These are phyloP conservation scores for Brenthis ino DNA, from an alignment of 2,888 invertebrate genomes.

Conservation along the genomic window DNA sequence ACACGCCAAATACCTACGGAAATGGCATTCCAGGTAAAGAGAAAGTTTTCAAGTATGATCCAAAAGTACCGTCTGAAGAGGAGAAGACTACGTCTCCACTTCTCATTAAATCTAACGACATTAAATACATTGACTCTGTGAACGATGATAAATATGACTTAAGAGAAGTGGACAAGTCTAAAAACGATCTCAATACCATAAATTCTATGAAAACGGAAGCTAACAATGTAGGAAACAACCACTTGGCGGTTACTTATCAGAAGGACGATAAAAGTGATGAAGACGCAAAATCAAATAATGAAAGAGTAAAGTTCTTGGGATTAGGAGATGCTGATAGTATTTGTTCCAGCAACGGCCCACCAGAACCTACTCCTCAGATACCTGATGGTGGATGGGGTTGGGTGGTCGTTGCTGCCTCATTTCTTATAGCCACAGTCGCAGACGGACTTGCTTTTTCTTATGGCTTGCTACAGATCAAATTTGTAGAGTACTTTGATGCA, in stretches of 20 bases:
- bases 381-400: conserved; percentile 96
- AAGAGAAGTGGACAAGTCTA: conserved; percentile 52
- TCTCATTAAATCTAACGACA: conserved; percentile 59
- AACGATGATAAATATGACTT: conserved; percentile 57
- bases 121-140: conserved; percentile 67
- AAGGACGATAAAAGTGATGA: conserved; percentile 61
- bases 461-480: conserved; percentile 91
- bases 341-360: conserved; percentile 64
- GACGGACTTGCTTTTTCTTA: conserved; percentile 97
- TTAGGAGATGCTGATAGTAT: conserved; percentile 78
- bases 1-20: conserved; percentile 66
- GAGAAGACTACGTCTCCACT: conserved; percentile 76
- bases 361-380: conserved; percentile 80
- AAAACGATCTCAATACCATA: conserved; percentile 66
- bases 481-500: conserved; percentile 88
- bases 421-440: conserved; percentile 93
- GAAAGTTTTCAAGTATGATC: conserved; percentile 64
- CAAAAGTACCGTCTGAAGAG: conserved; percentile 75
- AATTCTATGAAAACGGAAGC: conserved; percentile 68
- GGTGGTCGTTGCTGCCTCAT: conserved; percentile 93
- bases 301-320: conserved; percentile 79
- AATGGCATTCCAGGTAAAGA: conserved; percentile 78
- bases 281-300: conserved; percentile 70
- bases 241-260: conserved; percentile 62
- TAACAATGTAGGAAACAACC: conserved; percentile 49